Conservation (phyloP, 2,113 vertebrate species). For the Paedocypris sp. region DNA sequence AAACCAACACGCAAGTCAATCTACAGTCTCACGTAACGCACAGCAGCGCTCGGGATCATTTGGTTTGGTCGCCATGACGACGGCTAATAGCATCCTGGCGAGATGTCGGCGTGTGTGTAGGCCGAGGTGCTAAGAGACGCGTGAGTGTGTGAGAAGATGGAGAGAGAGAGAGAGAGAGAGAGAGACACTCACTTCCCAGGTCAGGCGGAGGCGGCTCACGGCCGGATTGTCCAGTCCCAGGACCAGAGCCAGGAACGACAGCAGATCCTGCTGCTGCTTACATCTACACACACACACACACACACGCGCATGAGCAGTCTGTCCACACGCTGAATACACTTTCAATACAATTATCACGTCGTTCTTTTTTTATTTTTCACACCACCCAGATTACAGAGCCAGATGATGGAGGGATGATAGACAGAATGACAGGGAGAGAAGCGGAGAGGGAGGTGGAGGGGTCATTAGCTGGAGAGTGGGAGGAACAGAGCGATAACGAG, state of each 20-base stretch:
- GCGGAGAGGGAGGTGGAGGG: too few relatives aligned
- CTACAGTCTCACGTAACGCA: too few relatives aligned
- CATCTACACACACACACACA: slow-evolving; percentile 60
- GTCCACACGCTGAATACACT: background rate
- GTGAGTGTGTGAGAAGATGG: background rate
- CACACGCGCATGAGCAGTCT: background rate
- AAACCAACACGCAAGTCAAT: background rate
- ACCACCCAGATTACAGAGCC: too few relatives aligned
- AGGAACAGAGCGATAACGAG: too few relatives aligned
- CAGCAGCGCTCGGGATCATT: slow-evolving; percentile 14
- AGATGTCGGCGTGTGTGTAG: slow-evolving; percentile 13
- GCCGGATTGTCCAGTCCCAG: slow-evolving; percentile 88
- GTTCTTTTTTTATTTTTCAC: background rate
- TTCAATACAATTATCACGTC: background rate
- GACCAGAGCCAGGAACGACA: slow-evolving; percentile 86
- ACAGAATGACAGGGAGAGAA: too few relatives aligned
- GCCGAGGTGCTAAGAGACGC: background rate
- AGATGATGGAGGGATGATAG: too few relatives aligned
- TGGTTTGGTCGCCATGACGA: slow-evolving; percentile 28
- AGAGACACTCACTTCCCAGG: slow-evolving; percentile 81
- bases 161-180: background rate
- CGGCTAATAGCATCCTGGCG: slow-evolving; percentile 23
- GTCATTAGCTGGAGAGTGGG: too few relatives aligned
- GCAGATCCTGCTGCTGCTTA: slow-evolving; percentile 94
- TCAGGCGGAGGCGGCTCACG: slow-evolving; percentile 80